A percentile compares a stretch with the other conserved stretches of the same genome.
These are phyloP conservation scores for Amphipyra berbera DNA, from an alignment of 2,888 invertebrate genomes.

Conservation along the genomic window DNA sequence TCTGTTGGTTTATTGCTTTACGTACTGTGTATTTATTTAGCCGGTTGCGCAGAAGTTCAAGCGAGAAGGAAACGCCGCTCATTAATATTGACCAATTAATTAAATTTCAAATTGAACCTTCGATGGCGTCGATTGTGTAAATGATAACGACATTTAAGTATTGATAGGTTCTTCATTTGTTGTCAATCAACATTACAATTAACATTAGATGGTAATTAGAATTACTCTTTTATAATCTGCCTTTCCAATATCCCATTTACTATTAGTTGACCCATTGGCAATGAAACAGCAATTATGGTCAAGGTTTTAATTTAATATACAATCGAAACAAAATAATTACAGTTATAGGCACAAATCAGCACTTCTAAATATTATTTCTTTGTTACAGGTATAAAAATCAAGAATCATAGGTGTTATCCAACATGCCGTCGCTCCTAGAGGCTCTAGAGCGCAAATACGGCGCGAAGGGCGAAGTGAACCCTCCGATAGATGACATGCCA, in stretches of 20 bases:
- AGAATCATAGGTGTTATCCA: constrained; percentile 52
- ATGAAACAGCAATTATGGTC: constrained; percentile 18
- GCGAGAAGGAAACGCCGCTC: constrained; percentile 69
- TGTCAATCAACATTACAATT: constrained; percentile 37
- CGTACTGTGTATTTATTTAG: constrained; percentile 62
- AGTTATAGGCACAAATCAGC: not conserved
- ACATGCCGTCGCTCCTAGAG: constrained; percentile 97
- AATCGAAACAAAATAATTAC: constrained; percentile 5
- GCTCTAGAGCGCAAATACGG: constrained; percentile 97
- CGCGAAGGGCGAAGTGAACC: constrained; percentile 91
- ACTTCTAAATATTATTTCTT: constrained; percentile 29
- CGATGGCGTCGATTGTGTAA: constrained; percentile 54
- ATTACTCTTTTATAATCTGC: constrained; percentile 35
- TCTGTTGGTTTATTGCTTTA: constrained; percentile 66
- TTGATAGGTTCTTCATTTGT: constrained; percentile 30
- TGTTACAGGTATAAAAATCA: constrained; percentile 63
- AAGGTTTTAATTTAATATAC: constrained; percentile 13
- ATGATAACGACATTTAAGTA: constrained; percentile 29
- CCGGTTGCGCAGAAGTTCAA: constrained; percentile 69
- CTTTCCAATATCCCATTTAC: constrained; percentile 18
- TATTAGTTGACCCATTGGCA: constrained; percentile 28
- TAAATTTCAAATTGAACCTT: constrained; percentile 63
- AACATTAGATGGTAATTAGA: constrained; percentile 32
- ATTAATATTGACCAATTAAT: constrained; percentile 67
- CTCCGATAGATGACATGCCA: constrained; percentile 91